Evolutionary conservation across 1,140 invertebrate species (phyloP).

Genomic region (Lepidurus arcticus): DNA sequence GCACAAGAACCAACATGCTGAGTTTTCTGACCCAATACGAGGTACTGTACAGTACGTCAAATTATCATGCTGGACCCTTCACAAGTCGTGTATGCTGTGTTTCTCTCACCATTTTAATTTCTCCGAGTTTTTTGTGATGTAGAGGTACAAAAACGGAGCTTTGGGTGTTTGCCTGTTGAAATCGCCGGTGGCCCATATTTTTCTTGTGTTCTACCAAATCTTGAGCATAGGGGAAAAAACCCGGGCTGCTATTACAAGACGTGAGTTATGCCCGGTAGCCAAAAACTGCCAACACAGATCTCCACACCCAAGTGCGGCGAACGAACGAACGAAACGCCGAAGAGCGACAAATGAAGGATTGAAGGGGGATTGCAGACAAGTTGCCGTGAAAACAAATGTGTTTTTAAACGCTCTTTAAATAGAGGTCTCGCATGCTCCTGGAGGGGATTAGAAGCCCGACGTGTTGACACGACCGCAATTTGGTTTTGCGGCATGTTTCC

Average conservation of each 20-base stretch:
- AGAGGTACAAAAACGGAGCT: background rate
- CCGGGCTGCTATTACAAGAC: background rate
- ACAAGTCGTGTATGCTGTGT: background rate
- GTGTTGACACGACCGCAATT: background rate
- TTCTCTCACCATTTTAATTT: background rate
- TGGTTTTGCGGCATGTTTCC: background rate
- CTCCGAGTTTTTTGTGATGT: background rate
- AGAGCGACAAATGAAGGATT: background rate
- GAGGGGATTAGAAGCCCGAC: background rate
- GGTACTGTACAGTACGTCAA: background rate
- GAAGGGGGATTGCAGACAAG: background rate
- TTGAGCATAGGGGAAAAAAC: background rate
- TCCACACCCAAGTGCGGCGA: background rate
- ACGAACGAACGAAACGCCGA: background rate
- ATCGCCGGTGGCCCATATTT: background rate
- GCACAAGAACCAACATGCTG: background rate
- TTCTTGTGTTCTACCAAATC: background rate
- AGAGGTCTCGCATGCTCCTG: background rate
- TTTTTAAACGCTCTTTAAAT: constrained; percentile 16
- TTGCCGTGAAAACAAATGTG: constrained; percentile 6
- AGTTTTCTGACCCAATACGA: background rate
- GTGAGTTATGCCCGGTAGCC: background rate
- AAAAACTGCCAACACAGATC: background rate
- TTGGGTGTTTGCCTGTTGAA: background rate
- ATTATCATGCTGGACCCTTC: background rate